These are phyloP conservation scores for Caenorhabditis sulstoni DNA, from an alignment of 2,888 invertebrate genomes.

Conservation along the genomic window DNA sequence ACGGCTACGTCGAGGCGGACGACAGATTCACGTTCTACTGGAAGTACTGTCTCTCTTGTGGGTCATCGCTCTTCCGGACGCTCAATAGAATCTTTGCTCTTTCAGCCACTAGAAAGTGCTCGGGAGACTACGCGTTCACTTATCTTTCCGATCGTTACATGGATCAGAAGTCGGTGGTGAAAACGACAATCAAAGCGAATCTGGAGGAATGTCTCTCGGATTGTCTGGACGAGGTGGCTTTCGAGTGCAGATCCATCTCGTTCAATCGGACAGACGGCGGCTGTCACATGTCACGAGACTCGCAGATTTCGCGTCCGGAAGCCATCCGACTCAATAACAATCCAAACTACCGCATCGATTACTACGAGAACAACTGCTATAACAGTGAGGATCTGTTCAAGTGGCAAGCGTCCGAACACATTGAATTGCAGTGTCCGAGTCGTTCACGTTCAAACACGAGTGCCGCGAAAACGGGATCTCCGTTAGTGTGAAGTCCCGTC, in stretches of 20 bases:
- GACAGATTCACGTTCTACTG: conserved; percentile 80
- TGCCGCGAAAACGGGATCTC: conserved; percentile 77
- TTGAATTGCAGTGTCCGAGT: conserved; percentile 74
- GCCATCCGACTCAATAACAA: conserved; percentile 80
- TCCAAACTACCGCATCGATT: conserved; percentile 80
- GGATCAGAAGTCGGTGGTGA: conserved; percentile 73
- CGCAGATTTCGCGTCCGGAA: conserved; percentile 79
- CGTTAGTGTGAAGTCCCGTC: conserved; percentile 75
- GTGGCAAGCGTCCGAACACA: background rate
- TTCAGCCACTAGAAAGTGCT: conserved; percentile 76
- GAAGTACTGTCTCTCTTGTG: conserved; percentile 79
- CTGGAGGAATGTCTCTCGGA: conserved; percentile 79
- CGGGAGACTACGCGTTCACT: conserved; percentile 79
- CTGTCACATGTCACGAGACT: conserved; percentile 78
- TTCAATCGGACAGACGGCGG: conserved; percentile 80
- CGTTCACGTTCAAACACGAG: conserved; percentile 77
- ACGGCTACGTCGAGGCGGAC: conserved; percentile 80
- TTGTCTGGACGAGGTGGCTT: conserved; percentile 75
- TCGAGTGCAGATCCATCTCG: conserved; percentile 78
- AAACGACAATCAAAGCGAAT: conserved; percentile 56
- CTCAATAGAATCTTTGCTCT: conserved; percentile 23
- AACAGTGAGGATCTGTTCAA: conserved; percentile 72
- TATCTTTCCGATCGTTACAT: conserved; percentile 80
- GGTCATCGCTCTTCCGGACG: conserved; percentile 37
- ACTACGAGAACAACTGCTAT: conserved; percentile 81